Evolutionary conservation across 2,113 vertebrate species (phyloP).

Genomic region (Catharus fuscescens): DNA sequence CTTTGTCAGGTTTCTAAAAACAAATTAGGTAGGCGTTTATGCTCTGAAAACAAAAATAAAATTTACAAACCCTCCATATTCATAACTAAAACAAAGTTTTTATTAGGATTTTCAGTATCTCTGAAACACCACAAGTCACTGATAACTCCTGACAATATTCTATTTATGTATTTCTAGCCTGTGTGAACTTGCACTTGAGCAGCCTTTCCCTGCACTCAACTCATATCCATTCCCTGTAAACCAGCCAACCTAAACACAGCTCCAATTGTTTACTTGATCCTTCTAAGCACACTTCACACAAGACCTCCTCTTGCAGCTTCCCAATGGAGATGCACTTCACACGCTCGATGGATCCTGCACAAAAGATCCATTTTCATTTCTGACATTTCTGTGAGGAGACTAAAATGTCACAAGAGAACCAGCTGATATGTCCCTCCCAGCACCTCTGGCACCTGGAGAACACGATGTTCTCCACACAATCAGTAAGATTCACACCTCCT

Average conservation of each 20-base stretch:
- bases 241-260: not conserved
- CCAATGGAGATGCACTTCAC: not conserved
- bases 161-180: not conserved
- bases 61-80: not conserved
- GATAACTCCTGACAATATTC: not conserved
- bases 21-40: not conserved
- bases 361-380: not conserved
- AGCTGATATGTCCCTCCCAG: not conserved
- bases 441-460: not conserved
- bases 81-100: not conserved
- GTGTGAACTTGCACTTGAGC: not conserved
- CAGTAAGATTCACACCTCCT: not conserved
- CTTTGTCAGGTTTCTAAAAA: not conserved
- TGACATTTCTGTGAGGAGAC: not conserved
- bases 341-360: not conserved
- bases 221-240: not conserved
- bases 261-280: not conserved
- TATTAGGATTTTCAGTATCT: not conserved
- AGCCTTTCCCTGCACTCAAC: not conserved
- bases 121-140: not conserved
- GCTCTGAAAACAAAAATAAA: not conserved
- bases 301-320: not conserved
- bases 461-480: not conserved
- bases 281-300: not conserved
- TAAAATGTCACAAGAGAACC: not conserved